phyloP scores from a whole-genome alignment of 2,113 vertebrate genomes.

The Penelope pileata region DNA sequence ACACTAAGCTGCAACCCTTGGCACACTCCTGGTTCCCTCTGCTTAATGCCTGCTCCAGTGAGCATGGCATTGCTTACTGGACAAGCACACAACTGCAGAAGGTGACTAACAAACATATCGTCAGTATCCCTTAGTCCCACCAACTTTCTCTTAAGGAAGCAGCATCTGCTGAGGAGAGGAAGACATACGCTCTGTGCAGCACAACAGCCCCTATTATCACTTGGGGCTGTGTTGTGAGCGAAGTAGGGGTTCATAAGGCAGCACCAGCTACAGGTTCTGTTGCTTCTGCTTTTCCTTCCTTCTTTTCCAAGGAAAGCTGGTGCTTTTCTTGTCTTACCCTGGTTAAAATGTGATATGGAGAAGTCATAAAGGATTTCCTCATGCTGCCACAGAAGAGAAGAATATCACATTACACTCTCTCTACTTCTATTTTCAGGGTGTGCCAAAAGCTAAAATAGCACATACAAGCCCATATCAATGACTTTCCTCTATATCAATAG shows the following conservation, averaged over 20 bases:
- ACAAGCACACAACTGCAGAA: background rate
- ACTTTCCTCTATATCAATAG: background rate
- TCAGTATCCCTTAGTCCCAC: background rate
- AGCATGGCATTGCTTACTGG: accelerated
- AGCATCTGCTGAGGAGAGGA: background rate
- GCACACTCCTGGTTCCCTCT: background rate
- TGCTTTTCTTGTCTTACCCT: background rate
- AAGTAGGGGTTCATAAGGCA: background rate
- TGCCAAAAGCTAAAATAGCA: background rate
- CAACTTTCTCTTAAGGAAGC: background rate
- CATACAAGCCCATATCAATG: background rate
- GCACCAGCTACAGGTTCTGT: background rate
- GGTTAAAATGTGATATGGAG: background rate
- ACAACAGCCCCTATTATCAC: too few species aligned
- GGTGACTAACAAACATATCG: background rate
- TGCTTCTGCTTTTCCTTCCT: background rate
- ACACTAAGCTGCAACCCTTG: background rate
- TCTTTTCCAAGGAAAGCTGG: too few species aligned
- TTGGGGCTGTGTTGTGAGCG: background rate
- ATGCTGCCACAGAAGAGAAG: background rate
- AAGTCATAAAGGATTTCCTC: background rate
- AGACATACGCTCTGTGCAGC: background rate
- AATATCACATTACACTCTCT: background rate
- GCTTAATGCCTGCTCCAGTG: accelerated
- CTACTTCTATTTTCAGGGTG: background rate